Base-by-base conservation (phyloP, 2,888 invertebrate species). In the Neelides folsomi region DNA sequence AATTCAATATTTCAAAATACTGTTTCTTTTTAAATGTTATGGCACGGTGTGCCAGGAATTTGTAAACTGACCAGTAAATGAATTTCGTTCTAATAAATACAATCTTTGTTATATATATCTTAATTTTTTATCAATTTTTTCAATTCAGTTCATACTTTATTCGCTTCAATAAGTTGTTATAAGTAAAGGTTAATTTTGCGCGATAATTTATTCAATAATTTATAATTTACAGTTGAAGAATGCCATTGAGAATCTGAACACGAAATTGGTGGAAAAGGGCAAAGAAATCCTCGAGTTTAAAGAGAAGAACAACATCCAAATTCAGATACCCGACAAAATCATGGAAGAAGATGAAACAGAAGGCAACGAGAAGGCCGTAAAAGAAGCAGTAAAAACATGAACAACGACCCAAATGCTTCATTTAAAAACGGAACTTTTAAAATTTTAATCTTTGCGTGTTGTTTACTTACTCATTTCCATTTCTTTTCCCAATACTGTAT, bases 281-380 rank as follows among this genome's bases (percentile, higher is more conserved):
- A 73, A 77, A 58, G 92, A 94, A 72, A 83, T 95, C 56, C 89
- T 92, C 69, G 84, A 86, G 60, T 95, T 86, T 71, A 85, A 90
- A 68, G 89, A 90, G 68, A 82, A 83, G 67, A 80, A 92, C 69
- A 87, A 89, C 70, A 88, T 94, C 66, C 81, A 80, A 67, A 81
- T 93, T 65, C 80, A 83, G 67, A 83, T 82, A 8, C 77, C 78
- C 61, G 79, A 80, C 54, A 78, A 79, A 18, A 59, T 60, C 10
- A 41, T 57, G 9, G 53, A 59, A 40, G 57, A 58, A n/a, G 60
- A 52, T 39, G 59, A 66, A 48, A 53, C 56, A 16, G 60, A 56
- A 34, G 58, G 53, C 8, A 58, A 56, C 8, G 46, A 34, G 43
- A 13, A 27, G 27, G 7, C 3, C 7, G 27, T 5, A 3, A 27